Evolutionary conservation across 2,797 vertebrate species (phyloP).

Genomic region (Jordanella pulchra): DNA sequence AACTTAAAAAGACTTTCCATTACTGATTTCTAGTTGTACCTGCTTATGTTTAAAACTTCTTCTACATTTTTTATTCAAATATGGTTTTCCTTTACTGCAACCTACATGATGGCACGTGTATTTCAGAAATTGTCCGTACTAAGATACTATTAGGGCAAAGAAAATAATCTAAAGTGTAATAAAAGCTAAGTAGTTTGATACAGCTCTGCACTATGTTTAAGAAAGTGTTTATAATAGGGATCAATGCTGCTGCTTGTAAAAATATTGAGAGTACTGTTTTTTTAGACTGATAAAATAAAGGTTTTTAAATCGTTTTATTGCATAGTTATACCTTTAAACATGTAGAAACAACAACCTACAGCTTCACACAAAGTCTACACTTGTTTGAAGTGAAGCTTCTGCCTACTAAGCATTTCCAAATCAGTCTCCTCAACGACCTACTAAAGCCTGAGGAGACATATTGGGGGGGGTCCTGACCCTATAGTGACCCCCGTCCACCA

Average conservation of each 20-base stretch:
- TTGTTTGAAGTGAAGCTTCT: background rate
- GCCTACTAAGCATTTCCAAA: conserved; percentile 14
- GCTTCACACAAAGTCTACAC: background rate
- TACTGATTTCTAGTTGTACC: no score
- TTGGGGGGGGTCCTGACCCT: conserved; percentile 15
- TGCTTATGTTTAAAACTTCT: background rate
- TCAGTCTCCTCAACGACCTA: conserved; percentile 38
- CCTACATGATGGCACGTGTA: background rate
- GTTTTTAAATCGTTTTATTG: background rate
- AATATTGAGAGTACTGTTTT: background rate
- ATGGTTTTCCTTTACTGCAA: background rate
- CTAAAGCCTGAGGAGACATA: conserved; percentile 5
- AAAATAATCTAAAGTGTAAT: background rate
- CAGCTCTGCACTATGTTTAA: background rate
- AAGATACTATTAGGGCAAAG: background rate
- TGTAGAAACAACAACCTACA: background rate
- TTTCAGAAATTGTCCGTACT: background rate
- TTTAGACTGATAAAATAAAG: background rate
- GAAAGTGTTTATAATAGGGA: background rate
- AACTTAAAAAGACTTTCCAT: no score
- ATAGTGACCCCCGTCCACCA: conserved; percentile 29
- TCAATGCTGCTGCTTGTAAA: background rate
- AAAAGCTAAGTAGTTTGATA: background rate
- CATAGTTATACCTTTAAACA: background rate
- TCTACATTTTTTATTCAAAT: background rate